Base-by-base conservation (phyloP, 2,113 vertebrate species). In the Heterochromis multidens region DNA sequence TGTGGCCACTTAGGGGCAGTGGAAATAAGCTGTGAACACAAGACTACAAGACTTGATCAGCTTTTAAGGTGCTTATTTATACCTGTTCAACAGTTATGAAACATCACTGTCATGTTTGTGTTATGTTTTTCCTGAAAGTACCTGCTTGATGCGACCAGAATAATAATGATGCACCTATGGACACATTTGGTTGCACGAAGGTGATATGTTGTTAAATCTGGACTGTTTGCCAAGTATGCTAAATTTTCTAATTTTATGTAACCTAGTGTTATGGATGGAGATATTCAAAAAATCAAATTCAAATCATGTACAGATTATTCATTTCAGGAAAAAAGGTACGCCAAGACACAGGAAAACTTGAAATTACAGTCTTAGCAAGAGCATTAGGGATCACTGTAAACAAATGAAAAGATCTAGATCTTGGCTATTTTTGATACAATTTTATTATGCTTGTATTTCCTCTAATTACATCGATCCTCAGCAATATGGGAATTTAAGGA, bases 1-100 rank as follows among this genome's bases (percentile, higher is more conserved):
- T 54, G 46, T 54, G 52, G 52, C 70, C 70, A 54, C 70, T 5
- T n/a, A 46, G 27, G 70, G 70, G 70, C 70, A 74, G 77, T 74
- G 14, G 19, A 49, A 82, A 61, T 35, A 76, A 82, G 2, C 57
- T 52, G 65, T 25, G 57, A 79, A 61, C 77, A 79, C 37, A 23
- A 31, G 35, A 49, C 37, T 33, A 61, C 17, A 31, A 61, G 19
- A 49, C 21, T 0, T 63, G 33, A 35, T 63, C 7, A 63, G 17
- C 31, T 10, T 63, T 35, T 4, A 9, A n/a, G 29, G 7, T 2
- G 16, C 9, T 52, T 19, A 52, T 52, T 52, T 52, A 52, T 6
- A 52, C 49, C 19, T 16, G 11, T 14, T 43, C 40, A 46, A 14
- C 43, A 2, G 19, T 19, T 6, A 52, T 52, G 49, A 6, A 52